Conservation (phyloP, 2,888 invertebrate genomes). For the Charanyca ferruginea region DNA sequence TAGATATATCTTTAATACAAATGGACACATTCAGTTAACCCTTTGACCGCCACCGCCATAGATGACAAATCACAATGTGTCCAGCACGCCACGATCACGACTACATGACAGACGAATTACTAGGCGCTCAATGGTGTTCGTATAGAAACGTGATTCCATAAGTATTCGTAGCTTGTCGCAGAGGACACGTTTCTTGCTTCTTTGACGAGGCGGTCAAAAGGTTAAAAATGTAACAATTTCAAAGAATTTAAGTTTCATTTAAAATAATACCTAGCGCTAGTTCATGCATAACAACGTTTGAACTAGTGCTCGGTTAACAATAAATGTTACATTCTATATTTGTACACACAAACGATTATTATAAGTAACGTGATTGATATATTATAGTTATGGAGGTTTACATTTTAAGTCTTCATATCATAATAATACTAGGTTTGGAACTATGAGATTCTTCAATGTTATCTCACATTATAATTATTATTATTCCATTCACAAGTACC, state of each 20-base stretch:
- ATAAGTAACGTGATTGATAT: neutral
- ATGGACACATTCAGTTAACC: neutral
- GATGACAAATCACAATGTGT: too few relatives aligned
- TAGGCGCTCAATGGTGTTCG: too few relatives aligned
- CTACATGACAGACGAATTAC: too few relatives aligned
- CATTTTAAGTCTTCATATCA: neutral
- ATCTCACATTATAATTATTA: neutral
- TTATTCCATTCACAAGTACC: slow-evolving; percentile 14
- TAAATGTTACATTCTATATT: slow-evolving; percentile 12
- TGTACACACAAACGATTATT: slow-evolving; percentile 14
- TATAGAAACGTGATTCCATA: too few relatives aligned
- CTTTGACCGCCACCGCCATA: too few relatives aligned
- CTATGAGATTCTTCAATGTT: slow-evolving; percentile 10
- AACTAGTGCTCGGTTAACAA: neutral
- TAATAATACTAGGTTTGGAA: slow-evolving; percentile 15
- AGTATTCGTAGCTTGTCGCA: too few relatives aligned
- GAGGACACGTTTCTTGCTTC: too few relatives aligned
- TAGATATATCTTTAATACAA: too few relatives aligned
- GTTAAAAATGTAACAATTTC: neutral
- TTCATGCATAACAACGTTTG: neutral
- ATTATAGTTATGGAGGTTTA: neutral
- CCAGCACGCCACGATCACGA: too few relatives aligned
- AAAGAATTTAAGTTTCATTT: neutral
- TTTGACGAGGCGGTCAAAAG: too few relatives aligned
- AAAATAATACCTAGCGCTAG: too few relatives aligned